Conservation (phyloP, 2,113 vertebrate species). For the Trichomycterus rosablanca region DNA sequence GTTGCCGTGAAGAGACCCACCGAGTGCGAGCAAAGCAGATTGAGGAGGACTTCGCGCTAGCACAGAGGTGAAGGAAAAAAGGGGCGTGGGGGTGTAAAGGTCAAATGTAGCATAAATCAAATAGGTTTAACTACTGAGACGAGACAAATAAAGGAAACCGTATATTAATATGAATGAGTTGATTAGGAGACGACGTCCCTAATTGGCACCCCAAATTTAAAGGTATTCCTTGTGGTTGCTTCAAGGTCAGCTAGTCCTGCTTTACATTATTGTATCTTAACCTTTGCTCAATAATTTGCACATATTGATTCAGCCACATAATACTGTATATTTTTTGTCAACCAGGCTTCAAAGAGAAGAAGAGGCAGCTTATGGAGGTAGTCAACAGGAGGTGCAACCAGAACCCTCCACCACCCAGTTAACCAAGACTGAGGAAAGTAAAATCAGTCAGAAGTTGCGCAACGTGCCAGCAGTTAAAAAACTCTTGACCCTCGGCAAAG, state of each 20-base stretch:
- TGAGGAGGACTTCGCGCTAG: slow-evolving; percentile 90
- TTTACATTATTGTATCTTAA: background rate
- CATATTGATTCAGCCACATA: background rate
- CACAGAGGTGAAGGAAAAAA: slow-evolving; percentile 73
- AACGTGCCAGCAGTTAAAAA: slow-evolving; percentile 94
- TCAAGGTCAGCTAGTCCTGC: background rate
- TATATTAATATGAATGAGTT: no score
- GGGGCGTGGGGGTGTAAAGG: slow-evolving; percentile 54
- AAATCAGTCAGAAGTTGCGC: slow-evolving; percentile 84
- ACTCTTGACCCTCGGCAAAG: slow-evolving; percentile 85
- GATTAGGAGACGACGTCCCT: no score
- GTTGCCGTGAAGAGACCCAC: slow-evolving; percentile 91
- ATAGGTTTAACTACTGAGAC: background rate
- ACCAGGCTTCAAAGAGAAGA: slow-evolving; percentile 88
- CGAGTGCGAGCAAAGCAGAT: slow-evolving; percentile 86
- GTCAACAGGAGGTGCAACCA: slow-evolving; percentile 72
- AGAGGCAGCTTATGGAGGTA: slow-evolving; percentile 82
- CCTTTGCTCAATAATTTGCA: no score
- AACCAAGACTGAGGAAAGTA: slow-evolving; percentile 90
- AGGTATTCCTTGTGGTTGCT: no score
- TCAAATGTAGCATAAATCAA: slow-evolving; percentile 68
- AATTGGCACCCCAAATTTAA: no score
- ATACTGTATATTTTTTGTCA: background rate
- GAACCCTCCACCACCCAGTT: slow-evolving; percentile 73
- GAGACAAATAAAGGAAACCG: background rate